Conservation (phyloP, 2,797 vertebrate genomes). For the Petrocephalus schoutedeni region DNA sequence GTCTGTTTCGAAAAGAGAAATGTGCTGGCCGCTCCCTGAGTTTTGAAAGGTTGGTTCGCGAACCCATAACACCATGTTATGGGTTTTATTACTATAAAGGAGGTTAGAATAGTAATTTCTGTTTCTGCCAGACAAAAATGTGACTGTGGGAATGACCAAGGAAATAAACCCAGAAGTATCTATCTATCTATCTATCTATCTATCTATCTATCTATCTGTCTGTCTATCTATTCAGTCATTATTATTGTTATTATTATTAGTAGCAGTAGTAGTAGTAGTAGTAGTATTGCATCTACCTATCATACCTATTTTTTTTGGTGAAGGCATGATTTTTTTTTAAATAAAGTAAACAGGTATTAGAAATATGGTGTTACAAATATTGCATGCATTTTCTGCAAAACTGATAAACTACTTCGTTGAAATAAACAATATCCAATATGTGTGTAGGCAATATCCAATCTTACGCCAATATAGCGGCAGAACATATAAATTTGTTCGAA, state of each 20-base stretch:
- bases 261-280: background rate
- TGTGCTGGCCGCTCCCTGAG: background rate
- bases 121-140: background rate
- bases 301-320: background rate
- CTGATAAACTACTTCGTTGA: background rate
- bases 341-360: background rate
- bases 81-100: background rate
- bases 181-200: background rate
- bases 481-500: constrained; percentile 21
- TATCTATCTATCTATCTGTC: background rate
- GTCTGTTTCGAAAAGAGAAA: background rate
- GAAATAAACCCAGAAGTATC: background rate
- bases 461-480: background rate
- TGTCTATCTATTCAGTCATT: background rate
- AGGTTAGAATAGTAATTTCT: background rate
- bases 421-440: background rate
- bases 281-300: background rate
- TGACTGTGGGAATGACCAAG: background rate
- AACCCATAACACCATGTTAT: background rate
- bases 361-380: background rate
- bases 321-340: background rate
- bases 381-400: background rate
- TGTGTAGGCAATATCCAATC: background rate
- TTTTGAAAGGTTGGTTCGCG: background rate
- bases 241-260: too few species aligned